Evolutionary conservation across 1,140 invertebrate genomes (phyloP).

Genomic region (Drosophila pseudoobscura): DNA sequence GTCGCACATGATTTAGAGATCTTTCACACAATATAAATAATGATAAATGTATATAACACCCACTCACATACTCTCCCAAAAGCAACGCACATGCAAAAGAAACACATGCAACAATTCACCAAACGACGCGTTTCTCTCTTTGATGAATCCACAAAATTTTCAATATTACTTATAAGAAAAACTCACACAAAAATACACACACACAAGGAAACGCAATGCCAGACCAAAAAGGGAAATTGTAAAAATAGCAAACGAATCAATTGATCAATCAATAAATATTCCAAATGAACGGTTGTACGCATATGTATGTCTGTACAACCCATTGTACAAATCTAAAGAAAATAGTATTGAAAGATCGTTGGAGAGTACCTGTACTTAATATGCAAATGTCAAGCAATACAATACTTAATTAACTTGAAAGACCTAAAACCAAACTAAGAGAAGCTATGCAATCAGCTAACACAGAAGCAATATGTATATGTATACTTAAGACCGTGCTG

Average conservation of each 20-base stretch:
- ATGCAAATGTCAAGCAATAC: slow-evolving; percentile 17
- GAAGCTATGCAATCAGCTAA: slow-evolving; percentile 47
- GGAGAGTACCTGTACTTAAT: slow-evolving; percentile 59
- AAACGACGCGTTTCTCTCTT: slow-evolving; percentile 47
- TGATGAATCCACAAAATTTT: slow-evolving; percentile 18
- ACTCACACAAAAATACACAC: not conserved
- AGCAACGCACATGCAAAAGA: slow-evolving; percentile 18
- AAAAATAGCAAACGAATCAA: slow-evolving; percentile 56
- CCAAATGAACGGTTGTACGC: slow-evolving; percentile 39
- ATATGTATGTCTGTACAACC: slow-evolving; percentile 1
- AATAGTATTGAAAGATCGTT: slow-evolving; percentile 25
- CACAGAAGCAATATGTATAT: slow-evolving; percentile 58
- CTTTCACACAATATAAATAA: slow-evolving; percentile 21
- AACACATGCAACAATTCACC: slow-evolving; percentile 54
- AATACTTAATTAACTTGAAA: slow-evolving; percentile 22
- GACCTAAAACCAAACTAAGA: slow-evolving; percentile 23
- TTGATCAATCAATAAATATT: slow-evolving; percentile 60
- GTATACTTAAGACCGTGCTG: slow-evolving; percentile 21
- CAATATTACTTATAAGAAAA: slow-evolving; percentile 24
- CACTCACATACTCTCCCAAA: slow-evolving; percentile 8
- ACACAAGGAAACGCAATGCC: slow-evolving; percentile 1
- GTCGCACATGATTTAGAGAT: slow-evolving; percentile 80
- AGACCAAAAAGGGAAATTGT: slow-evolving; percentile 30
- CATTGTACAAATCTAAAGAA: slow-evolving; percentile 56
- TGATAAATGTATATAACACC: slow-evolving; percentile 29